These are phyloP conservation scores for Amphilophus citrinellus DNA, from an alignment of 2,113 vertebrate species.

Conservation along the genomic window DNA sequence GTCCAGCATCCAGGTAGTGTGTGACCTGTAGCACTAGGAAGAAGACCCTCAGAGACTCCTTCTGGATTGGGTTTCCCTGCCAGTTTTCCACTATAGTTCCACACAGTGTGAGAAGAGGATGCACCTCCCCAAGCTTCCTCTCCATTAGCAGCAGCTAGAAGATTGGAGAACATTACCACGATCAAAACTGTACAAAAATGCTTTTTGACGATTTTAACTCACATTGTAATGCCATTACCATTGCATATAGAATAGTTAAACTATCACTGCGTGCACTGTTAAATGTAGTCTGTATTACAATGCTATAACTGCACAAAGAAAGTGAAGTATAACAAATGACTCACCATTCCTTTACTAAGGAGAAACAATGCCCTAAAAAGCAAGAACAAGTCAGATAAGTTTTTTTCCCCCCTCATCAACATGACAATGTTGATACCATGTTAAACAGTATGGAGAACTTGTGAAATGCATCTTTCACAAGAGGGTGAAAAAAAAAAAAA, in stretches of 20 bases:
- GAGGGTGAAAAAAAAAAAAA: too few relatives aligned
- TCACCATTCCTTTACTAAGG: slow-evolving; percentile 99
- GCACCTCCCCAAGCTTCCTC: slow-evolving; percentile 95
- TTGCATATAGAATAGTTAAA: not conserved
- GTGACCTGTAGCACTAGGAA: slow-evolving; percentile 98
- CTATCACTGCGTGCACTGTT: not conserved
- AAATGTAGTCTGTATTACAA: not conserved
- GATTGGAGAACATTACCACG: not conserved
- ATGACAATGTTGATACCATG: too few relatives aligned
- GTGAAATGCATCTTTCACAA: not conserved
- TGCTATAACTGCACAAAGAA: not conserved
- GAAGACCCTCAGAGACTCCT: slow-evolving; percentile 95
- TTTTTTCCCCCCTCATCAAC: not conserved
- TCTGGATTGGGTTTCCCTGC: slow-evolving; percentile 99
- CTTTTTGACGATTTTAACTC: not conserved
- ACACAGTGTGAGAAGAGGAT: slow-evolving; percentile 94
- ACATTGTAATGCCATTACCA: not conserved
- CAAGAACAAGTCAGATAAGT: slow-evolving; percentile 13
- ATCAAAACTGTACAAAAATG: not conserved
- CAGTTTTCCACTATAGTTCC: slow-evolving; percentile 99
- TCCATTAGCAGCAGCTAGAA: slow-evolving; percentile 95
- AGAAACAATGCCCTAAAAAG: slow-evolving; percentile 92
- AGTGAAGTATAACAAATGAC: slow-evolving; percentile 57
- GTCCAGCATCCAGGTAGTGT: slow-evolving; percentile 97
- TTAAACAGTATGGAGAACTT: too few relatives aligned